Evolutionary conservation across 1,140 invertebrate species (phyloP).

Genomic region (Halictus rubicundus): DNA sequence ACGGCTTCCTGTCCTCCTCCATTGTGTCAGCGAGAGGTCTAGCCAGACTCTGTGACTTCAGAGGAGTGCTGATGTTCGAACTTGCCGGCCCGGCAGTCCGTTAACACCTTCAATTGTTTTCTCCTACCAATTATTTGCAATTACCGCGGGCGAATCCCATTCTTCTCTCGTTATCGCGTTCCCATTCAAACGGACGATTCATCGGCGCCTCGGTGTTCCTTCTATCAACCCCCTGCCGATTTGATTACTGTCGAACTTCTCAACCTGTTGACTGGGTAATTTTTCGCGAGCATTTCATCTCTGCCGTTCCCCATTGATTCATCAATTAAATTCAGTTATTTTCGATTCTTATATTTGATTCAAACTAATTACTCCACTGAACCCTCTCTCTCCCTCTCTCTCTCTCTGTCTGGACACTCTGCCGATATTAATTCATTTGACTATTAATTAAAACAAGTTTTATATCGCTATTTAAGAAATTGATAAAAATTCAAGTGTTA

Average conservation of each 20-base stretch:
- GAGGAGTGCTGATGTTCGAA: slow-evolving; percentile 35
- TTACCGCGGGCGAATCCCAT: slow-evolving; percentile 12
- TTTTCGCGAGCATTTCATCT: no score
- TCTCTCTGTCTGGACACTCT: no score
- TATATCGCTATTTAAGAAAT: no score
- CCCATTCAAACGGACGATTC: neutral
- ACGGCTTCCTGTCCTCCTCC: slow-evolving; percentile 57
- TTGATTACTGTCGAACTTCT: neutral
- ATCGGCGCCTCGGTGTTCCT: neutral
- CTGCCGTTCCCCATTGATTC: no score
- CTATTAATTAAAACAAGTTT: no score
- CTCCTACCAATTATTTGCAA: slow-evolving; percentile 48
- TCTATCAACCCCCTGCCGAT: neutral
- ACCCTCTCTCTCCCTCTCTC: no score
- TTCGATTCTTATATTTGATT: no score
- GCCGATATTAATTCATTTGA: no score
- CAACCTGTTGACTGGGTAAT: no score
- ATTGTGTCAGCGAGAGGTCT: slow-evolving; percentile 49
- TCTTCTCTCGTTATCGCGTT: neutral
- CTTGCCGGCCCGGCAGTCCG: slow-evolving; percentile 12
- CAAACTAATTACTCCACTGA: no score
- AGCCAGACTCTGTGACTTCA: slow-evolving; percentile 38
- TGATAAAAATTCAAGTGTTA: no score
- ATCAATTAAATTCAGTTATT: no score
- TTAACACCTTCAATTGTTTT: slow-evolving; percentile 58